Conservation (phyloP, 2,888 invertebrate genomes). For the Apantesis nais region DNA sequence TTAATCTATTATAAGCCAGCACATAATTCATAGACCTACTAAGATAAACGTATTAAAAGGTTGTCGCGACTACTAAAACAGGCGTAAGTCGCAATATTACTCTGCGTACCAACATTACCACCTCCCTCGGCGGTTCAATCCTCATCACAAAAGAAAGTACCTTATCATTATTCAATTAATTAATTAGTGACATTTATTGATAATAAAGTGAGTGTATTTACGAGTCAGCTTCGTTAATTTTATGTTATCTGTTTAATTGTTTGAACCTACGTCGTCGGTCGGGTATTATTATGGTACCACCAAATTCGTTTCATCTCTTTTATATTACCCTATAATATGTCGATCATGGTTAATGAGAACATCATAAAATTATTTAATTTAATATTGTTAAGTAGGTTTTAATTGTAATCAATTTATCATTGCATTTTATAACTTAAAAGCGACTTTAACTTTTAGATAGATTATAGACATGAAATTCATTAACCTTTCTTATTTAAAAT, state of each 20-base stretch:
- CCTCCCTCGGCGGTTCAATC: slow-evolving; percentile 28
- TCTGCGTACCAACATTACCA: slow-evolving; percentile 33
- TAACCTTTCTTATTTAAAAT: background rate
- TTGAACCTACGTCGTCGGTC: slow-evolving; percentile 62
- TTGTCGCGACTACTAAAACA: slow-evolving; percentile 67
- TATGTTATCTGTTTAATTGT: slow-evolving; percentile 81
- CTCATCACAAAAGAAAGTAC: slow-evolving; percentile 65
- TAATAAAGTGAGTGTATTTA: slow-evolving; percentile 81
- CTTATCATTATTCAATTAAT: slow-evolving; percentile 84
- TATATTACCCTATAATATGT: slow-evolving; percentile 53
- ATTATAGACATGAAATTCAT: background rate
- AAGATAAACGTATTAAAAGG: slow-evolving; percentile 62
- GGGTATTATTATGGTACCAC: slow-evolving; percentile 54
- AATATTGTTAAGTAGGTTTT: slow-evolving; percentile 17
- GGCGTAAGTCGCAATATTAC: slow-evolving; percentile 59
- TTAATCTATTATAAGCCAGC: slow-evolving; percentile 54
- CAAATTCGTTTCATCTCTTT: slow-evolving; percentile 51
- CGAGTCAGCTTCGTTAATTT: slow-evolving; percentile 79
- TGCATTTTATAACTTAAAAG: slow-evolving; percentile 3
- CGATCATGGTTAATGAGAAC: slow-evolving; percentile 49
- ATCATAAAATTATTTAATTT: slow-evolving; percentile 48
- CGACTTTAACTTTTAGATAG: background rate
- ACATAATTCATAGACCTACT: slow-evolving; percentile 55
- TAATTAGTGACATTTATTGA: slow-evolving; percentile 84
- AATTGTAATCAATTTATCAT: slow-evolving; percentile 13